phyloP scores from a whole-genome alignment of 2,888 invertebrate genomes.

The Drosophila bunnanda region DNA sequence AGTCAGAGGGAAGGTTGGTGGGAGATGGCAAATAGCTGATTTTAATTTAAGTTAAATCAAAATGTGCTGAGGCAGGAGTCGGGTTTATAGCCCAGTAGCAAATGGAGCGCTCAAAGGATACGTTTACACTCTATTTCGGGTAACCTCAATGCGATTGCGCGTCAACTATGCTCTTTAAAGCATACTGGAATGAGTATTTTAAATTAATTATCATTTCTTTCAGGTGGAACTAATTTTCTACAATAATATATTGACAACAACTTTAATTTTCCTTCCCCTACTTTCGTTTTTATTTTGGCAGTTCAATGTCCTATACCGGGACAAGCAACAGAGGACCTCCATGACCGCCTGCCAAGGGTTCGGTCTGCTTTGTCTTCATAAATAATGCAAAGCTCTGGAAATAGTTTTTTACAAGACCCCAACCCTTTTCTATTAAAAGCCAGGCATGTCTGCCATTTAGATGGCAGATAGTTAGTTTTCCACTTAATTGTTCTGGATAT shows the following conservation, averaged over 20 bases:
- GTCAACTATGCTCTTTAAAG: not conserved
- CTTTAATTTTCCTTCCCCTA: not conserved
- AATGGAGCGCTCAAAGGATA: constrained; percentile 21
- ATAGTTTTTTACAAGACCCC: constrained; percentile 18
- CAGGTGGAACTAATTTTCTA: not conserved
- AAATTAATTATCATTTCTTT: no score
- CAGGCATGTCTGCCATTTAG: constrained; percentile 42
- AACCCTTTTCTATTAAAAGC: constrained; percentile 34
- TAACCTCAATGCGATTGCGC: constrained; percentile 43
- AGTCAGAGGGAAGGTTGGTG: constrained; percentile 31
- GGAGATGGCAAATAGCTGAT: constrained; percentile 43
- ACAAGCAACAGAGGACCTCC: not conserved
- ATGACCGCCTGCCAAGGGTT: constrained; percentile 29
- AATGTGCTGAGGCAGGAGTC: constrained; percentile 47
- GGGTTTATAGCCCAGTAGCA: constrained; percentile 13
- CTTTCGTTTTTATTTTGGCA: not conserved
- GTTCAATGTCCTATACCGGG: not conserved
- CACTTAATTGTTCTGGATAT: constrained; percentile 48
- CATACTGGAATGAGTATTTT: not conserved
- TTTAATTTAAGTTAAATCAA: constrained; percentile 65
- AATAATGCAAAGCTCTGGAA: constrained; percentile 59
- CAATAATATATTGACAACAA: no score
- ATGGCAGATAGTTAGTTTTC: constrained; percentile 34
- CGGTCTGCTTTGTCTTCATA: constrained; percentile 45
- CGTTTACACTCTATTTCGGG: constrained; percentile 14